phyloP scores from a whole-genome alignment of 2,797 vertebrate genomes.

The Nasua narica region DNA sequence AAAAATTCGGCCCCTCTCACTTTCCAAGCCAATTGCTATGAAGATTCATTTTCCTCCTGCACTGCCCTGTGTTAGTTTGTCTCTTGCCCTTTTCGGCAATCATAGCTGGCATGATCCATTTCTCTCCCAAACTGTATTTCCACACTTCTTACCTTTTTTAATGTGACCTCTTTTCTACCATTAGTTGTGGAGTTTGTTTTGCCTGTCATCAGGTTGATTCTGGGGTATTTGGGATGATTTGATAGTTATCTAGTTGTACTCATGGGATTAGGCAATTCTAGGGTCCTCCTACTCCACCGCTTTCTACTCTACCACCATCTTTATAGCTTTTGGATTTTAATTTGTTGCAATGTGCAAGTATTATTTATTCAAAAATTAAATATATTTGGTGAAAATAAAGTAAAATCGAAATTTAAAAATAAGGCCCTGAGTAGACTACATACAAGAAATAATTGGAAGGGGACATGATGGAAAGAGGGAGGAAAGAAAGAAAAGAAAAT shows the following conservation, averaged over 20 bases:
- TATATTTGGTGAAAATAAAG: background rate
- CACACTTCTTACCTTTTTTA: background rate
- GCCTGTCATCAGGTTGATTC: background rate
- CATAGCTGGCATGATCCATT: background rate
- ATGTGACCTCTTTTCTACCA: background rate
- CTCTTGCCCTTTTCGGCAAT: background rate
- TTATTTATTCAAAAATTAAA: constrained; percentile 23
- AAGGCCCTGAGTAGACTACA: background rate
- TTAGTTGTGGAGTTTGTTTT: background rate
- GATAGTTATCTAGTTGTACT: background rate
- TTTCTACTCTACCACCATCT: background rate
- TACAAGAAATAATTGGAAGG: background rate
- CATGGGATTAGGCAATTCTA: background rate
- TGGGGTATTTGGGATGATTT: background rate
- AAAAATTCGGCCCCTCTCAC: background rate
- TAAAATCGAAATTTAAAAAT: background rate
- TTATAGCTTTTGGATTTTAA: background rate
- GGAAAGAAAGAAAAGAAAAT: background rate
- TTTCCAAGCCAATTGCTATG: background rate
- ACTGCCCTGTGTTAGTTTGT: background rate
- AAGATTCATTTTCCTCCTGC: background rate
- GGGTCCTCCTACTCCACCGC: background rate
- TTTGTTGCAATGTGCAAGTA: background rate
- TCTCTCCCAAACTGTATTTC: background rate
- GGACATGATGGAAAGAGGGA: background rate